Percentiles rank a stretch among this genome's conserved stretches.
These are phyloP conservation scores for Opisthograptis luteolata DNA, from an alignment of 2,888 invertebrate species.

Conservation along the genomic window DNA sequence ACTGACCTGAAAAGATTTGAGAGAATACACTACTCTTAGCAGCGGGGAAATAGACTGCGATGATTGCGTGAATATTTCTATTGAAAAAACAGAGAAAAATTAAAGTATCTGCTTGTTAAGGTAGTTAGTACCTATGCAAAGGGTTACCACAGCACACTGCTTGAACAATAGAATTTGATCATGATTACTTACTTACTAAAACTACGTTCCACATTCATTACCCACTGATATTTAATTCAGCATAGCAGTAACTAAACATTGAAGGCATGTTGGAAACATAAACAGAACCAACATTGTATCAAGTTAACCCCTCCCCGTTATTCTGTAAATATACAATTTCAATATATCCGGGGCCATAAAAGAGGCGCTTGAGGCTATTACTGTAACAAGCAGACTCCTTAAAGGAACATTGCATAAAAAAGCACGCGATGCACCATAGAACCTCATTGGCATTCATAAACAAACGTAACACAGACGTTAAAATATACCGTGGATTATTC, in stretches of 20 bases:
- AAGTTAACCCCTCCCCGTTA: conserved; percentile 9
- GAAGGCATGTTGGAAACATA: conserved; percentile 1
- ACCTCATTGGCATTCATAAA: conserved; percentile 58
- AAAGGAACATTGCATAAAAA: conserved; percentile 34
- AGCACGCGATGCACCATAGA: conserved; percentile 42
- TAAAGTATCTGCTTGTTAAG: too few relatives aligned
- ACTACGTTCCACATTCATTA: not conserved
- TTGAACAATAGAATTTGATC: too few relatives aligned
- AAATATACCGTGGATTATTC: conserved; percentile 49
- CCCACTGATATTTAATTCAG: conserved; percentile 1
- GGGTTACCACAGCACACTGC: too few relatives aligned
- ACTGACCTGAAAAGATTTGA: too few relatives aligned
- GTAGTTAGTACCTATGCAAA: too few relatives aligned
- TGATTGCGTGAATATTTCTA: too few relatives aligned
- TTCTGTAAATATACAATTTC: conserved; percentile 23
- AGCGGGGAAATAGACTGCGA: too few relatives aligned
- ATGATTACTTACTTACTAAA: not conserved
- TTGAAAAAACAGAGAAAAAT: too few relatives aligned
- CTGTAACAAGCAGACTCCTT: conserved; percentile 25
- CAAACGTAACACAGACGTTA: conserved; percentile 45
- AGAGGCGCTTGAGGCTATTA: conserved; percentile 24
- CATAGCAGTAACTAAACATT: not conserved
- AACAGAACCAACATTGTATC: conserved; percentile 10
- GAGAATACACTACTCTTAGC: too few relatives aligned
- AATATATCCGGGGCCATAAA: conserved; percentile 24